Base-by-base conservation (phyloP, 64 coral and sea anemone species). In the Anthopleura sola region DNA sequence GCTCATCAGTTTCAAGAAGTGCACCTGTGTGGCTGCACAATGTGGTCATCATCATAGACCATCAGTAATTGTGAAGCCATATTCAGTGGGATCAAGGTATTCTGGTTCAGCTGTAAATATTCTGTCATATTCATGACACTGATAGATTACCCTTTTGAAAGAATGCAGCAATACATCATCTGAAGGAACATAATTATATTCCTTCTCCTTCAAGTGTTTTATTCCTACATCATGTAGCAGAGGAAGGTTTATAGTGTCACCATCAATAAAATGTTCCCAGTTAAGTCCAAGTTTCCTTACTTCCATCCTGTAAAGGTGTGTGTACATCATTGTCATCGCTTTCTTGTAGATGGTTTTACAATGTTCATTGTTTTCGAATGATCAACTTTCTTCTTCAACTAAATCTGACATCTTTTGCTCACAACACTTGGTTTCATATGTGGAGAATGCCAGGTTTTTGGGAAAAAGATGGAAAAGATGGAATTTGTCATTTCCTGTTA, bases 261-360 rank as follows among this genome's bases (percentile, higher is more conserved):
- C 20, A 29, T 33, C 34, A 44, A 86, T 38, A 40, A 86, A 86
- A 36, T 2, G 58, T 36, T 86, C 55, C 84, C 84, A 86, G 46
- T 24, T 86, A 86, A 86, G 44, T 8, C 84, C 84, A 24, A 86
- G 57, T 44, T 86, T 86, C 60, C 84, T 86, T 28, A 86, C 48
- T 48, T 60, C 37, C 31, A 55, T 86, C 17, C 84, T 60, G 60
- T 86, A 86, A 38, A 86, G 84, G 40, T 86, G 84, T 40, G 24
- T 23, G 38, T 86, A 86, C 84, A 86, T 86, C 84, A 86, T 86
- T 86, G 83, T 50, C 36, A 82, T 82, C 0, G 23, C 33, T 48
- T 82, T 82, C 32, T 82, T 82, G 79, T 82, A 82, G 36, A 24
- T 47, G 79, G 19, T 82, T 37, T 14, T 10, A 1, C 79, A 82